Conservation (phyloP, 2,888 invertebrate species). For the Anticlea derivata region DNA sequence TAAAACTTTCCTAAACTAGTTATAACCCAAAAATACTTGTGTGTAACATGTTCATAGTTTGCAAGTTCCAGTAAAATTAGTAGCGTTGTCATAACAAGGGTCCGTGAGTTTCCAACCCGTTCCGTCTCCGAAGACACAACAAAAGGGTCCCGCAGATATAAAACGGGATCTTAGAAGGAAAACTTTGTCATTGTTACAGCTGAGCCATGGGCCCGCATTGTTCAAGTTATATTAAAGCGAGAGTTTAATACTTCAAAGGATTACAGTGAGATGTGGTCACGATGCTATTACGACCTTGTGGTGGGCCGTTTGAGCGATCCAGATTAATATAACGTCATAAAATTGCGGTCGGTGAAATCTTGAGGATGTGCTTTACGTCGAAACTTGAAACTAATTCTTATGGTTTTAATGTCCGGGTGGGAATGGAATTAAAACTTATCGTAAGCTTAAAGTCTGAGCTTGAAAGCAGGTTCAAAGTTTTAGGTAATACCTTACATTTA, state of each 20-base stretch:
- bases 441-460: slow-evolving; percentile 18
- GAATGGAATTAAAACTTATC: slow-evolving; percentile 24
- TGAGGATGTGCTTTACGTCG: slow-evolving; percentile 20
- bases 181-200: slow-evolving; percentile 75
- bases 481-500: slow-evolving; percentile 8
- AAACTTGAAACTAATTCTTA: slow-evolving; percentile 27
- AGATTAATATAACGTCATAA: slow-evolving; percentile 55
- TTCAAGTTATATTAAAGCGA: slow-evolving; percentile 77
- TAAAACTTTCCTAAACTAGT: slow-evolving; percentile 21
- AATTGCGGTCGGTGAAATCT: slow-evolving; percentile 21
- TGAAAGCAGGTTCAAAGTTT: slow-evolving; percentile 15
- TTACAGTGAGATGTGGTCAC: slow-evolving; percentile 69
- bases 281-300: slow-evolving; percentile 53
- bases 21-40: slow-evolving; percentile 26
- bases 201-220: slow-evolving; percentile 71
- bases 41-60: slow-evolving; percentile 35
- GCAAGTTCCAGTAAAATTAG: slow-evolving; percentile 57
- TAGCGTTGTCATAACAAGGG: slow-evolving; percentile 58
- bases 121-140: slow-evolving; percentile 50
- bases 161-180: slow-evolving; percentile 73
- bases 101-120: slow-evolving; percentile 48
- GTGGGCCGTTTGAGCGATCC: slow-evolving; percentile 47
- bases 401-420: slow-evolving; percentile 18
- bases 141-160: slow-evolving; percentile 65
- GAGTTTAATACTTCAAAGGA: slow-evolving; percentile 76